Base-by-base conservation (phyloP, 2,888 invertebrate species). In the Arrhopalites spinosus region DNA sequence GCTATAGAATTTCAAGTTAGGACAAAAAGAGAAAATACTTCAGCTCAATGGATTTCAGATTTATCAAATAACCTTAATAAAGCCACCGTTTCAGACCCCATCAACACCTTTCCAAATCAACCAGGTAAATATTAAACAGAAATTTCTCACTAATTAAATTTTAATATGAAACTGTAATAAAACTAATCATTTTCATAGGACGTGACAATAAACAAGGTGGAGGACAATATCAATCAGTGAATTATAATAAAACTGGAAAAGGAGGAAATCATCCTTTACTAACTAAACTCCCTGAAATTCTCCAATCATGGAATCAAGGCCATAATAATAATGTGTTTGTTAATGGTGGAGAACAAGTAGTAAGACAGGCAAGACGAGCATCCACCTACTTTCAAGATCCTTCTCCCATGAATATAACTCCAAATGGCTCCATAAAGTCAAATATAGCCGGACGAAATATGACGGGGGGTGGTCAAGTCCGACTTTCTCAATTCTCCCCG, bases 201-300 rank as follows among this genome's bases (percentile, higher is more conserved):
- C 59, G 59, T 25, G 25, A 59, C 25, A 13, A 23, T 59, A 59
- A 25, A 50, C 8, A 15, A 13, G 50, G 50, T n/a, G 50, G 50
- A 13, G 25, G 59, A 13, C 25, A 23, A 59, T 59, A 27, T 59
- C 25, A 59, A 7, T 15, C 59, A 2, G 25, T 25, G 25, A 27
- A 27, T 25, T 59, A 59, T 11, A 53, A 20, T 53, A 53, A n/a
- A 8, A 59, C 7, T 59, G 25, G 25, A 23, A 25, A 13, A 23
- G 59, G 25, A 11, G 25, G 23, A 15, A 20, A 59, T 27, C 53
- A 53, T 53, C n/a, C 20, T 5, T 23, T 23, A 25, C 50, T 29
- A 23, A 66, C 73, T 30, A 73, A 67, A 53, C 67, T 73, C 17
- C 73, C 73, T n/a, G 73, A 73, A 66, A 73, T 73, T n/a, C 56